Evolutionary conservation across 2,797 vertebrate genomes (phyloP).

Genomic region (Synaphobranchus kaupii): DNA sequence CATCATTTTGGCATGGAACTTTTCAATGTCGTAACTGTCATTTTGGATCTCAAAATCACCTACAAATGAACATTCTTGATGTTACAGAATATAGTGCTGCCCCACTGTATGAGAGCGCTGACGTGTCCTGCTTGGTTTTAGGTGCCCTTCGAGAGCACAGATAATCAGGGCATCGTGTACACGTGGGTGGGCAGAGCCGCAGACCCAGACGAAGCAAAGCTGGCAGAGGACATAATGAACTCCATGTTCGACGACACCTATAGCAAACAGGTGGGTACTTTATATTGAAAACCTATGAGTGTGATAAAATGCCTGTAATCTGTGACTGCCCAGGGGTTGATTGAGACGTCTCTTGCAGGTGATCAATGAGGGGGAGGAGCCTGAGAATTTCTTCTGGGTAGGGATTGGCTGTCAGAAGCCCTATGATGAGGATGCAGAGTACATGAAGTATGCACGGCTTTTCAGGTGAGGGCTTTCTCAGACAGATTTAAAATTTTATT

Average conservation of each 20-base stretch:
- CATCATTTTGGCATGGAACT: no score
- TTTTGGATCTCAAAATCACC: no score
- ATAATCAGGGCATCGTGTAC: slow-evolving; percentile 97
- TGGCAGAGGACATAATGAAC: slow-evolving; percentile 97
- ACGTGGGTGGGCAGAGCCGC: slow-evolving; percentile 96
- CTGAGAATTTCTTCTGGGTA: slow-evolving; percentile 99
- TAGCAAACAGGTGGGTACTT: slow-evolving; percentile 88
- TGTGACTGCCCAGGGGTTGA: no score
- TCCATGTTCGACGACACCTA: slow-evolving; percentile 94
- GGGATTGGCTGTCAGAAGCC: slow-evolving; percentile 91
- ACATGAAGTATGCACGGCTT: slow-evolving; percentile 93
- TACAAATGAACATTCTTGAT: no score
- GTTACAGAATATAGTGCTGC: no score
- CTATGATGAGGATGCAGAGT: slow-evolving; percentile 92
- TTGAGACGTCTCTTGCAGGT: slow-evolving; percentile 71
- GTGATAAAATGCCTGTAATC: background rate
- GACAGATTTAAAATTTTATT: background rate
- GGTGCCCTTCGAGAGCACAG: slow-evolving; percentile 98
- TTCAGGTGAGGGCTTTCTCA: slow-evolving; percentile 80
- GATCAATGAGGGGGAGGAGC: slow-evolving; percentile 95
- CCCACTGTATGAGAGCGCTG: no score
- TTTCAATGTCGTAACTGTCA: no score
- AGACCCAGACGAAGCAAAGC: slow-evolving; percentile 93
- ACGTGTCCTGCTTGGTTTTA: slow-evolving; percentile 47
- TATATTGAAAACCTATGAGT: background rate